These are phyloP conservation scores for Eubasilissa splendida DNA, from an alignment of 2,888 invertebrate species.

Conservation along the genomic window DNA sequence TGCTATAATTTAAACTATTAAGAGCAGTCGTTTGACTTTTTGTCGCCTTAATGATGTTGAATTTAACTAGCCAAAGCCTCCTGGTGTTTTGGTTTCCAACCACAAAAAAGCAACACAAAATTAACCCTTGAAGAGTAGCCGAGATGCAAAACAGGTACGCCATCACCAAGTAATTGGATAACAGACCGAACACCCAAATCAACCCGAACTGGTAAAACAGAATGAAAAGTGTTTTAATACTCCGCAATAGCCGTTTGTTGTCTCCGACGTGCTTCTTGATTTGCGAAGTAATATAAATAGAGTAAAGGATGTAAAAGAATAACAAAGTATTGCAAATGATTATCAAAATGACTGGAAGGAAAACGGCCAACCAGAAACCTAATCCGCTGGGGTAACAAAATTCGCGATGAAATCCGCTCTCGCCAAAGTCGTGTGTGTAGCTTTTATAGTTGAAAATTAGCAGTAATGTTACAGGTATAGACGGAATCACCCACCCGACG, in stretches of 20 bases:
- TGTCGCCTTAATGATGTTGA: background rate
- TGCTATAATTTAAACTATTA: too few relatives aligned
- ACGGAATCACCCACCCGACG: slow-evolving; percentile 77
- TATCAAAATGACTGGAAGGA: slow-evolving; percentile 72
- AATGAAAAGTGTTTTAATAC: slow-evolving; percentile 72
- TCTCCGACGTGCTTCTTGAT: slow-evolving; percentile 68
- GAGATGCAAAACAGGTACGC: slow-evolving; percentile 74
- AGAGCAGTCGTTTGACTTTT: too few relatives aligned
- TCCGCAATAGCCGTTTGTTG: slow-evolving; percentile 66
- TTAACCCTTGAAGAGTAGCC: slow-evolving; percentile 74
- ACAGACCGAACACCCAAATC: slow-evolving; percentile 75
- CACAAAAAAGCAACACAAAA: slow-evolving; percentile 76
- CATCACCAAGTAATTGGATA: slow-evolving; percentile 68
- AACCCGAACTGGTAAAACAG: slow-evolving; percentile 76
- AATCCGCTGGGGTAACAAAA: slow-evolving; percentile 74
- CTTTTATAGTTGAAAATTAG: slow-evolving; percentile 67
- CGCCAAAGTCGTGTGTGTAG: slow-evolving; percentile 67
- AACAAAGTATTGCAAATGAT: slow-evolving; percentile 73
- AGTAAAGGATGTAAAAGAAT: slow-evolving; percentile 74
- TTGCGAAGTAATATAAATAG: slow-evolving; percentile 67
- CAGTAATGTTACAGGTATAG: slow-evolving; percentile 71
- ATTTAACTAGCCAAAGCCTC: slow-evolving; percentile 70
- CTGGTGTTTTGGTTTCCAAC: slow-evolving; percentile 74
- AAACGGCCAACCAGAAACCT: slow-evolving; percentile 73
- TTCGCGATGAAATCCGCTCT: slow-evolving; percentile 60